Percentiles rank a stretch among this genome's conserved stretches.
These are phyloP conservation scores for Lithobates pipiens DNA, from an alignment of 2,797 vertebrate species.

Conservation along the genomic window DNA sequence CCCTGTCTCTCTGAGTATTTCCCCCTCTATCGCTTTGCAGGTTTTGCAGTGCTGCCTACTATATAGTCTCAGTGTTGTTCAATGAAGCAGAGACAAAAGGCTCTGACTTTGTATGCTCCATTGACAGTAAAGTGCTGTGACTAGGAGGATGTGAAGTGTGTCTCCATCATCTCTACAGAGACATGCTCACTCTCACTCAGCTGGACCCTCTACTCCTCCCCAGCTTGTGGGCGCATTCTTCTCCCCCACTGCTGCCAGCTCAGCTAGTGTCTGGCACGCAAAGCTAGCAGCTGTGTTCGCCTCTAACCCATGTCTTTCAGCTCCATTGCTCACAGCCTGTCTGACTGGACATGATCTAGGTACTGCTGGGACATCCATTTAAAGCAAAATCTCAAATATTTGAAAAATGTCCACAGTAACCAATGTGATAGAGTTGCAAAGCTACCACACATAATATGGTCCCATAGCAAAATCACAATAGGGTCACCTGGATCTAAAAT, in stretches of 20 bases:
- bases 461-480: too few species aligned
- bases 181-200: constrained; percentile 42
- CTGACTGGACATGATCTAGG: not conserved
- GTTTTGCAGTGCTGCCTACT: constrained; percentile 30
- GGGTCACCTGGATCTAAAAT: too few species aligned
- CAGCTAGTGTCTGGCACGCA: constrained; percentile 47
- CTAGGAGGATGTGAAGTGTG: constrained; percentile 52
- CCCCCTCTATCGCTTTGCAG: constrained; percentile 7
- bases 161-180: constrained; percentile 49
- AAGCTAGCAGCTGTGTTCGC: constrained; percentile 43
- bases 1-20: constrained; percentile 26
- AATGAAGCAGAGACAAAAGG: constrained; percentile 56
- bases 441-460: too few species aligned
- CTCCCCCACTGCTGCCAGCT: constrained; percentile 43
- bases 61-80: constrained; percentile 57
- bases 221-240: constrained; percentile 28
- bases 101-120: constrained; percentile 56
- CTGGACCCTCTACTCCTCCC: constrained; percentile 2
- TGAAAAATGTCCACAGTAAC: too few species aligned
- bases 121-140: constrained; percentile 60
- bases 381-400: too few species aligned
- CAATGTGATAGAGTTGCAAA: too few species aligned
- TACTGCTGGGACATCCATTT: not conserved
- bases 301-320: constrained; percentile 5
- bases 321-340: not conserved